phyloP scores from a whole-genome alignment of 2,113 vertebrate genomes.

The Cebus imitator region DNA sequence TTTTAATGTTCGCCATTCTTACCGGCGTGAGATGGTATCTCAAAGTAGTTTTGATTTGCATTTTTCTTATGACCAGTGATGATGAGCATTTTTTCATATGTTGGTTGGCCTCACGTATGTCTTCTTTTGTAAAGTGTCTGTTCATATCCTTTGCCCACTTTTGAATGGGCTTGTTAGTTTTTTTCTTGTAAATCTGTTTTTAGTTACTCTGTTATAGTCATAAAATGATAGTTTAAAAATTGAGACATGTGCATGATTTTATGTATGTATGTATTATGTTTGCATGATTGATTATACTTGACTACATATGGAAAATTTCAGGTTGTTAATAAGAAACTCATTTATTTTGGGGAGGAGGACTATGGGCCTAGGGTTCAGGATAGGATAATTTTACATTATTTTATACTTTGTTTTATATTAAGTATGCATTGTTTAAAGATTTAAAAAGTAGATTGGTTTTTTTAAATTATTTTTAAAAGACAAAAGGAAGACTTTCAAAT shows the following conservation, averaged over 20 bases:
- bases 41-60: no score
- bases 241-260: not conserved
- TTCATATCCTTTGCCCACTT: no score
- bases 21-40: no score
- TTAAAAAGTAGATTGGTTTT: not conserved
- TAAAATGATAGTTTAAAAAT: not conserved
- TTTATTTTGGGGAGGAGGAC: not conserved
- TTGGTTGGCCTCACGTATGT: no score
- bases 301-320: not conserved
- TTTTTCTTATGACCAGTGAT: no score
- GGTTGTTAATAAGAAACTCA: not conserved
- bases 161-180: no score
- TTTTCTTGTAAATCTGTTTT: no score
- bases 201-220: not conserved
- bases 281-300: not conserved
- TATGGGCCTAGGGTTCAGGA: not conserved
- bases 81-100: no score
- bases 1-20: no score
- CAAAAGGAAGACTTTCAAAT: conserved; percentile 28
- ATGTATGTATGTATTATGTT: conserved; percentile 2
- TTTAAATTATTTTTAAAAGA: conserved; percentile 27
- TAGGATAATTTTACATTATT: conserved; percentile 39
- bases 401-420: conserved; percentile 38
- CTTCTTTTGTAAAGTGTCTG: no score
- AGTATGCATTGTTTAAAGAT: not conserved